Base-by-base conservation (phyloP, 2,797 vertebrate species). In the Australoheros facetus region DNA sequence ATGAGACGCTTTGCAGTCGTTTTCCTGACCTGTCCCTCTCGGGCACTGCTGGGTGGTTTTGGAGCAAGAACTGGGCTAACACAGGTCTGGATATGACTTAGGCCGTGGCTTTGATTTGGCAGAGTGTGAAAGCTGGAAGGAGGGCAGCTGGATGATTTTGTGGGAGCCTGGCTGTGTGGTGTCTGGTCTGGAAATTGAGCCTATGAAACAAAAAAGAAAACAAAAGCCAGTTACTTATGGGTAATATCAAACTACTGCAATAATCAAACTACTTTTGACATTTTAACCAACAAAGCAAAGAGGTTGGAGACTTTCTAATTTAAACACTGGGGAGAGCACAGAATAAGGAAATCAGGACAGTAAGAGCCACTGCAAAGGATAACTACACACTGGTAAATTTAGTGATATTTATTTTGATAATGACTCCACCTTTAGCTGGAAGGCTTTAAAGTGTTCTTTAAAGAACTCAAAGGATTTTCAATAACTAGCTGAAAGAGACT, bases 1-100 rank as follows among this genome's bases (percentile, higher is more conserved):
- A 94, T 92, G 81, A 95, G 91, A 80, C 95, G 96, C 87, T 97
- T 96, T 26, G 94, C 88, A 89, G 95, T 71, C 4, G 93, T 90
- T 90, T 96, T 98, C 91, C 95, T 94, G 88, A 94, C 85, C 32
- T 84, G 86, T 80, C 92, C 86, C 74, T 97, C 96, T 80, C 94
- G 96, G 88, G 94, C 89, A 78, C 77, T 82, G 90, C 89, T 91
- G 74, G 96, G 95, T 4, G 95, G 96, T 86, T 95, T 96, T 8
- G 95, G 95, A 55, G 88, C 53, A 8, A 93, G 89, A 55, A 51
- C 62, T n/a, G 90, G 87, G 58, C 81, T 80, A 2, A 84, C 77
- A 12, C 92, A 90, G 89, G 76, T 73, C 93, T 95, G 89, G 93
- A 94, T 56, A 90, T 95, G 90, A 77, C 91, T 87, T 88, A 95